Percentiles rank a stretch among this genome's conserved stretches.
phyloP scores from a whole-genome alignment of 1,140 invertebrate genomes.

The Oryzaephilus surinamensis region DNA sequence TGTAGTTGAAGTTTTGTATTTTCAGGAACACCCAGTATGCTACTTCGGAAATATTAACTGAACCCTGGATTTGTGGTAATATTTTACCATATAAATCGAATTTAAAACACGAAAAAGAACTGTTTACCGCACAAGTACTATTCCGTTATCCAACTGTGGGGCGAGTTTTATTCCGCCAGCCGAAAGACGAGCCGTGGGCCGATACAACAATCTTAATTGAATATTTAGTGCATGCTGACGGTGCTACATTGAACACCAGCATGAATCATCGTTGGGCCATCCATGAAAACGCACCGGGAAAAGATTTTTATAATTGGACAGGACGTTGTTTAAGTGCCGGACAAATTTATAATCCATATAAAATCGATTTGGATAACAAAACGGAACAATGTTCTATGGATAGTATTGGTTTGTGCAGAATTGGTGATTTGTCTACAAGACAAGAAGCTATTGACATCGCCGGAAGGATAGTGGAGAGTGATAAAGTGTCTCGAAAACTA shows the following conservation, averaged over 20 bases:
- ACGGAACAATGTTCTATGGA: constrained; percentile 42
- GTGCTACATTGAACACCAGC: constrained; percentile 67
- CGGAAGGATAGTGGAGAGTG: constrained; percentile 52
- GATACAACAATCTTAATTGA: constrained; percentile 72
- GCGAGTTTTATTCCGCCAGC: constrained; percentile 72
- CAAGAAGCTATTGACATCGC: constrained; percentile 64
- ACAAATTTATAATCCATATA: constrained; percentile 69
- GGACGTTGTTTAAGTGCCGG: constrained; percentile 72
- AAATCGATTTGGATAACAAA: constrained; percentile 41
- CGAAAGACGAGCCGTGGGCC: constrained; percentile 57
- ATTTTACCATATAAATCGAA: constrained; percentile 52
- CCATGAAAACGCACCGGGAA: constrained; percentile 50
- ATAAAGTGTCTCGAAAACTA: constrained; percentile 55
- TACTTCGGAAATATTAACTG: constrained; percentile 32
- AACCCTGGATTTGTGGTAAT: constrained; percentile 57
- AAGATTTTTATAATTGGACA: constrained; percentile 87
- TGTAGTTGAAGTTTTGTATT: constrained; percentile 5
- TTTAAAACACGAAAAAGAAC: constrained; percentile 56
- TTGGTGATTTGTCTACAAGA: constrained; percentile 57
- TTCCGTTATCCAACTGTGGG: constrained; percentile 84
- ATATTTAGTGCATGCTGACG: constrained; percentile 78
- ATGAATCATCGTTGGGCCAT: constrained; percentile 62
- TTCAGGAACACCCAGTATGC: constrained; percentile 27
- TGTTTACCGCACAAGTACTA: constrained; percentile 61
- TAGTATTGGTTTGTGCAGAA: constrained; percentile 47